Evolutionary conservation across 2,888 invertebrate genomes (phyloP).

Genomic region (Tinea pellionella): DNA sequence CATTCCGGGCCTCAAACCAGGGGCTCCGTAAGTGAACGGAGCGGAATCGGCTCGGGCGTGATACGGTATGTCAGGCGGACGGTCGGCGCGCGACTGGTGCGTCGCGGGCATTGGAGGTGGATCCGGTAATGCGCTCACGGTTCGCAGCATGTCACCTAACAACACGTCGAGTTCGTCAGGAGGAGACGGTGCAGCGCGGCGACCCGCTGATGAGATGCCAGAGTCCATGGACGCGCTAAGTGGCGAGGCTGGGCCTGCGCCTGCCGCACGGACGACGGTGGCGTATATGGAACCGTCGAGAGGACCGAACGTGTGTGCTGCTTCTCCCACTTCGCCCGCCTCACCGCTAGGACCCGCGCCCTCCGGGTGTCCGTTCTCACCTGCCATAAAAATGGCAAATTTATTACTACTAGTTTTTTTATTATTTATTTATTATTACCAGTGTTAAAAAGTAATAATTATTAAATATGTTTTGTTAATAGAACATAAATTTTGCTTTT

Average conservation of each 20-base stretch:
- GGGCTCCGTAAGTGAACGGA: constrained; percentile 89
- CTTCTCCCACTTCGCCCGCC: constrained; percentile 50
- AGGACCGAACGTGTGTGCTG: constrained; percentile 82
- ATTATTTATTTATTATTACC: neutral
- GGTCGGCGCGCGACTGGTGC: constrained; percentile 59
- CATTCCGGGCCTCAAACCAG: constrained; percentile 71
- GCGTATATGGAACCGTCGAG: constrained; percentile 93
- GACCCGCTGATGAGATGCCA: constrained; percentile 84
- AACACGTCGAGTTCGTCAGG: constrained; percentile 83
- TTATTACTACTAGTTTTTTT: constrained; percentile 26
- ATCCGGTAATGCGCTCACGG: constrained; percentile 85
- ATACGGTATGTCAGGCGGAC: constrained; percentile 79
- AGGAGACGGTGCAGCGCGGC: constrained; percentile 65
- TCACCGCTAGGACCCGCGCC: constrained; percentile 58
- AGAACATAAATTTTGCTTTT: too few species aligned
- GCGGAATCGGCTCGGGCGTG: constrained; percentile 91
- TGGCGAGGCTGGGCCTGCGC: constrained; percentile 71
- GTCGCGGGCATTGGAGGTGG: constrained; percentile 29
- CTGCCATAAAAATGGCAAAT: constrained; percentile 35
- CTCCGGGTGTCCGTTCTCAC: constrained; percentile 68
- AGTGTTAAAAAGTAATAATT: too few species aligned
- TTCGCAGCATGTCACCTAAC: constrained; percentile 87
- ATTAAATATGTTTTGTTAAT: too few species aligned
- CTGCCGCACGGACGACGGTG: constrained; percentile 64
- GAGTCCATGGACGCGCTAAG: constrained; percentile 92